Evolutionary conservation across 2,113 vertebrate species (phyloP).

Genomic region (Crotalus viridis): DNA sequence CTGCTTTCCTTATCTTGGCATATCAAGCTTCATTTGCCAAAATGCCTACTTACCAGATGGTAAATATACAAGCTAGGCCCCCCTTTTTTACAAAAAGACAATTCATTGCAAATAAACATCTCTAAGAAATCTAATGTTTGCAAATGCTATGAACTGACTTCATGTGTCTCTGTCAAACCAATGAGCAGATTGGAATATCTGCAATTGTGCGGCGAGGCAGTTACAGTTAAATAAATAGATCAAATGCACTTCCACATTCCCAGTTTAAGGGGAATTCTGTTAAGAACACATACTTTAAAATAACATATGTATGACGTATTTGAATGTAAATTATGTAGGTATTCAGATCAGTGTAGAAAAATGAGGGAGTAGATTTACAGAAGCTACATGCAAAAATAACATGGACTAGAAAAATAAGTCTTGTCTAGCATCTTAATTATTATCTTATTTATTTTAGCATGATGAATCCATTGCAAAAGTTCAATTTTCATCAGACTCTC

Average conservation of each 20-base stretch:
- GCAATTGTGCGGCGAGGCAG: not conserved
- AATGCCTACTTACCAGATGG: too few species aligned
- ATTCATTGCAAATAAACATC: not conserved
- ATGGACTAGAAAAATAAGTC: not conserved
- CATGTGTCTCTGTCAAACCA: not conserved
- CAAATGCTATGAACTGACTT: not conserved
- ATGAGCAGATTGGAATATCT: not conserved
- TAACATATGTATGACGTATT: too few species aligned
- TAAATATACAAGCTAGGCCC: not conserved
- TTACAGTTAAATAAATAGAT: not conserved
- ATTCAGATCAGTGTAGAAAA: not conserved
- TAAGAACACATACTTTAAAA: not conserved
- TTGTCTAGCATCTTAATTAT: not conserved
- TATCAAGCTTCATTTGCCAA: not conserved
- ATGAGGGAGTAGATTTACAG: not conserved
- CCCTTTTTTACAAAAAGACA: not conserved
- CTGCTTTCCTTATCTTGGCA: not conserved
- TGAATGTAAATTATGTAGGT: not conserved
- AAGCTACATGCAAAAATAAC: not conserved
- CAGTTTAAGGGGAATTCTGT: not conserved
- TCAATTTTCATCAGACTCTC: not conserved
- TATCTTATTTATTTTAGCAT: not conserved
- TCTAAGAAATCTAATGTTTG: not conserved
- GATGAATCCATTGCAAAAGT: not conserved
- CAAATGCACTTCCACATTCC: not conserved